Conservation (phyloP, 2,113 vertebrate genomes). For the Mustelus asterias region DNA sequence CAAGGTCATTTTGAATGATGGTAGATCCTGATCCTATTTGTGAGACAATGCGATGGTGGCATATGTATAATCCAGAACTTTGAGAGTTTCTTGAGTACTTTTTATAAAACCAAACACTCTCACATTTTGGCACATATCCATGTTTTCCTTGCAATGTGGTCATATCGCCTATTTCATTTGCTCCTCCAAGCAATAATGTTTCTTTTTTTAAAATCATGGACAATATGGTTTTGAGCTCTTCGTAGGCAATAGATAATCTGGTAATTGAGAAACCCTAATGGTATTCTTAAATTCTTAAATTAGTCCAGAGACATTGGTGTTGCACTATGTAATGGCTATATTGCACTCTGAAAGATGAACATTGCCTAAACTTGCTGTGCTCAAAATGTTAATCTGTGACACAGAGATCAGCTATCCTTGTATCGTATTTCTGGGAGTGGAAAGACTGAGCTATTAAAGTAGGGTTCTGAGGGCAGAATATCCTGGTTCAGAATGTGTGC, state of each 20-base stretch:
- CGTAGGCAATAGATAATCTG: neutral
- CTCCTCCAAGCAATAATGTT: neutral
- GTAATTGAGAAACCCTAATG: neutral
- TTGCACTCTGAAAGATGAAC: neutral
- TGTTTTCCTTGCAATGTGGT: neutral
- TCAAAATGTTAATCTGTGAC: neutral
- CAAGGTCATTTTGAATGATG: neutral
- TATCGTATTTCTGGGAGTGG: conserved; percentile 9
- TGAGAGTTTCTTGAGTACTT: neutral
- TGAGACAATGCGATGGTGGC: neutral
- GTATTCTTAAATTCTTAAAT: neutral
- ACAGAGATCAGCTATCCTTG: neutral
- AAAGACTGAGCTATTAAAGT: neutral
- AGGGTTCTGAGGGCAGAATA: neutral
- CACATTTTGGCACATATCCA: neutral
- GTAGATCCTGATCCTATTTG: neutral
- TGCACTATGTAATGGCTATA: neutral
- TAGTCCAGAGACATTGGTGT: neutral
- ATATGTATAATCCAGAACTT: neutral
- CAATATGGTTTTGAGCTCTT: neutral
- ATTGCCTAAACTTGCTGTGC: neutral
- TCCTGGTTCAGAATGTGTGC: neutral
- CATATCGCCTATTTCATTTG: neutral
- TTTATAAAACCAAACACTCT: neutral
- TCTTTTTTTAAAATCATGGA: neutral